phyloP scores from a whole-genome alignment of 2,113 vertebrate genomes.

The Neopipo cinnamomea region DNA sequence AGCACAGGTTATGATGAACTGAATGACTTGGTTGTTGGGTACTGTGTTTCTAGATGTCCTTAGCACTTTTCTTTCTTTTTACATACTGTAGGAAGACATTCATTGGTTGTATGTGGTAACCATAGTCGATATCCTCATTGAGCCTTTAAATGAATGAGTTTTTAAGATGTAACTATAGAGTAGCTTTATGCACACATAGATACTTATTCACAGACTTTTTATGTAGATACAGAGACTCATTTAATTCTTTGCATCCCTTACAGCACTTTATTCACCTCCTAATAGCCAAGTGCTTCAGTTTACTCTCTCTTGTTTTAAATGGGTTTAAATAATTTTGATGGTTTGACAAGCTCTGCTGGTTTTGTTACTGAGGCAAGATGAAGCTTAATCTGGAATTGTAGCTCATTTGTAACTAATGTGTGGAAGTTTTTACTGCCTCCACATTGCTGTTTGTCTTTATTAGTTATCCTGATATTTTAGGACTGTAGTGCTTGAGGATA shows the following conservation, averaged over 20 bases:
- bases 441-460: background rate
- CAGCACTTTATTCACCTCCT: background rate
- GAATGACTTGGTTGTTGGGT: background rate
- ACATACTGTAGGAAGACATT: accelerated
- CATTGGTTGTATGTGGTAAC: background rate
- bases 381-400: background rate
- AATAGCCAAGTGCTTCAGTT: background rate
- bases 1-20: background rate
- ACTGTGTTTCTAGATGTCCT: background rate
- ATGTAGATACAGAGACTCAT: background rate
- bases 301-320: background rate
- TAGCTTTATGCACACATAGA: background rate
- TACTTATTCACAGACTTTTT: background rate
- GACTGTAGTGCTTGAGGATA: background rate
- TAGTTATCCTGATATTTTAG: background rate
- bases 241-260: background rate
- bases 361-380: background rate
- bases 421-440: background rate
- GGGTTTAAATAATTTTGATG: background rate
- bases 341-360: background rate
- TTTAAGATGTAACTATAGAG: background rate
- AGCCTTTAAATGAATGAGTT: background rate
- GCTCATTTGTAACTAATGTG: background rate
- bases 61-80: background rate
- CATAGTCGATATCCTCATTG: accelerated